Base-by-base conservation (phyloP, 1,140 invertebrate species). In the Drosophila trapezifrons region DNA sequence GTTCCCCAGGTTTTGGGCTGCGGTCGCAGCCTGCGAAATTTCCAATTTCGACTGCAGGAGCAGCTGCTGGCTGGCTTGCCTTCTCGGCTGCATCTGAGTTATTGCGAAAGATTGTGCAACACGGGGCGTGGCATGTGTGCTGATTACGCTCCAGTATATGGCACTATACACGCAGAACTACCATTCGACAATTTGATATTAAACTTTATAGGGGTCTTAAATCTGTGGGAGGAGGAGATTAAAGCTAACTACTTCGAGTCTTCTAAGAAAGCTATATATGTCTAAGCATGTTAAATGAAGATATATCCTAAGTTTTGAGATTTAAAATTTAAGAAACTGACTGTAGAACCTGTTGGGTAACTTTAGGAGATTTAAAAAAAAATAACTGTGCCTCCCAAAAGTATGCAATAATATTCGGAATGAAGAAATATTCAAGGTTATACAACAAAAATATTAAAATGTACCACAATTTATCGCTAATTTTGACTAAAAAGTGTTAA, bases 31-130 rank as follows among this genome's bases (percentile, higher is more conserved):
- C 56, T 66, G 17, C 47, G 45, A 46, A 40, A 58, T 84, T 83
- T 83, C 62, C 62, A 80, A 79, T 77, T 84, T 72, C 37, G 25
- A 58, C 57, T 71, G 69, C 78, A 66, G 69, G 72, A 76, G 76
- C 71, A 62, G 75, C 59, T 56, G 63, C 38, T n/a, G 18, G 18
- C 29, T 52, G 57, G 43, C 29, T 52, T 47, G 71, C 79, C 18
- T 47, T 38, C 66, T 58, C 43, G 35, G 45, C 57, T 74, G 69
- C 74, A 45, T 17, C 27, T 72, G 69, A 72, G 66, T 87, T 78
- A 67, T 86, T 82, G 76, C 76, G 81, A 80, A 78, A 81, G 78
- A 85, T 85, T 78, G 76, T 84, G 76, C 69, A 78, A 18, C 67
- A 49, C 15, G 46, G 67, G 65, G 52, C 15, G 67, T 55, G 63